Percentiles rank a stretch among this genome's conserved stretches.
Evolutionary conservation across 2,113 vertebrate genomes (phyloP).

Genomic region (Malurus melanocephalus): DNA sequence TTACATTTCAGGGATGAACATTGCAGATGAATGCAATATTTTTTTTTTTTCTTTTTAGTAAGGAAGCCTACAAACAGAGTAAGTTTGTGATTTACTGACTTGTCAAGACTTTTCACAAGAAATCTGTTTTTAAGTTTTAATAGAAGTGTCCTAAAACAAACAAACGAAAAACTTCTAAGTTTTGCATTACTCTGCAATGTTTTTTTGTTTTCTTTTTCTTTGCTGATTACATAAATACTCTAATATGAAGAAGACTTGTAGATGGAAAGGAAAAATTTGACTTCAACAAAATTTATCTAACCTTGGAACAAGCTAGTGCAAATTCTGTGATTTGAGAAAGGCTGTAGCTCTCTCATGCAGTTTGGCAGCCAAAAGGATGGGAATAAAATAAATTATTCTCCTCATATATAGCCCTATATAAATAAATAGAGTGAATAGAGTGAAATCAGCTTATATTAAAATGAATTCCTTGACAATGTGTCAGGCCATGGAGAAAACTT

Average conservation of each 20-base stretch:
- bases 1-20: not conserved
- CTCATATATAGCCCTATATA: not conserved
- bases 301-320: not conserved
- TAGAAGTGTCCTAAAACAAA: not conserved
- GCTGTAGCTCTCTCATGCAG: not conserved
- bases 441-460: not conserved
- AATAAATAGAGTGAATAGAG: not conserved
- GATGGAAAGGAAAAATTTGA: not conserved
- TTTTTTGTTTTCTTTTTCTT: not conserved
- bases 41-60: not conserved
- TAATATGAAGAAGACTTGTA: not conserved
- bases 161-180: not conserved
- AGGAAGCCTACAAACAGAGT: not conserved
- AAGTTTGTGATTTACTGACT: not conserved
- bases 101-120: not conserved
- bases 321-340: not conserved
- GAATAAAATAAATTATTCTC: not conserved
- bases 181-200: not conserved
- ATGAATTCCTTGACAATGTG: not conserved
- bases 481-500: not conserved
- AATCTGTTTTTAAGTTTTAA: not conserved
- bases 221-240: not conserved
- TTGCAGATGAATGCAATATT: not conserved
- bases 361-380: not conserved
- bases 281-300: not conserved